Conservation (phyloP, 2,797 vertebrate species). For the Microctenopoma steveboyesi region DNA sequence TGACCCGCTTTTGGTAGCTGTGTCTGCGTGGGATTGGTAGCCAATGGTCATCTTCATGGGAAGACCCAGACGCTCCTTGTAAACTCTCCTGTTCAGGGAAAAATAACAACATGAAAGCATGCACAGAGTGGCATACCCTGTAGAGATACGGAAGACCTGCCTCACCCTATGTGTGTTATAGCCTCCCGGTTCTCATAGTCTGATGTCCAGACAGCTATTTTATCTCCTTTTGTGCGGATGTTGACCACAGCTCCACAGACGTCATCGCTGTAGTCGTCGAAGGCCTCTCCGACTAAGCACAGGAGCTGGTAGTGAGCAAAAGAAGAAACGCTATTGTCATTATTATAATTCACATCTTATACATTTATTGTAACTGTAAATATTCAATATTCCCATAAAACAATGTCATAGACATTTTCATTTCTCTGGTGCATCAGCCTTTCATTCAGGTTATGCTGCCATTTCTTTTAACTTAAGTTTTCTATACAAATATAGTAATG, state of each 20-base stretch:
- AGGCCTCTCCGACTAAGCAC: slow-evolving; percentile 98
- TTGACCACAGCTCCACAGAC: slow-evolving; percentile 98
- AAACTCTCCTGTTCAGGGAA: slow-evolving; percentile 88
- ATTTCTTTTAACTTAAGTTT: too few species aligned
- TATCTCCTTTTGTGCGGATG: slow-evolving; percentile 97
- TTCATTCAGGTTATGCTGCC: background rate
- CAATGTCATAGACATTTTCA: background rate
- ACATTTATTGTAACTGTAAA: background rate
- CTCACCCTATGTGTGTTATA: slow-evolving; percentile 98
- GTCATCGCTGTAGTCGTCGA: slow-evolving; percentile 96
- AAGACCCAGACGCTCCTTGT: slow-evolving; percentile 98
- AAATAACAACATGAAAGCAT: background rate
- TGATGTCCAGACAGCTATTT: slow-evolving; percentile 98
- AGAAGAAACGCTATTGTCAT: background rate
- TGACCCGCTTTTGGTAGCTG: slow-evolving; percentile 97
- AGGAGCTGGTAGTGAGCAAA: slow-evolving; percentile 85
- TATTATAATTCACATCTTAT: background rate
- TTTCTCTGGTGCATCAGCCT: background rate
- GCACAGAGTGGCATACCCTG: background rate
- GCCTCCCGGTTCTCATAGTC: slow-evolving; percentile 97
- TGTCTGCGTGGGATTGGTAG: slow-evolving; percentile 97
- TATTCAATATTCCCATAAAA: background rate
- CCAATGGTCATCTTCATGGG: slow-evolving; percentile 97
- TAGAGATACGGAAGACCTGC: background rate
- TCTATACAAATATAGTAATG: too few species aligned